phyloP scores from a whole-genome alignment of 2,113 vertebrate species.

The Cichladusa arquata region DNA sequence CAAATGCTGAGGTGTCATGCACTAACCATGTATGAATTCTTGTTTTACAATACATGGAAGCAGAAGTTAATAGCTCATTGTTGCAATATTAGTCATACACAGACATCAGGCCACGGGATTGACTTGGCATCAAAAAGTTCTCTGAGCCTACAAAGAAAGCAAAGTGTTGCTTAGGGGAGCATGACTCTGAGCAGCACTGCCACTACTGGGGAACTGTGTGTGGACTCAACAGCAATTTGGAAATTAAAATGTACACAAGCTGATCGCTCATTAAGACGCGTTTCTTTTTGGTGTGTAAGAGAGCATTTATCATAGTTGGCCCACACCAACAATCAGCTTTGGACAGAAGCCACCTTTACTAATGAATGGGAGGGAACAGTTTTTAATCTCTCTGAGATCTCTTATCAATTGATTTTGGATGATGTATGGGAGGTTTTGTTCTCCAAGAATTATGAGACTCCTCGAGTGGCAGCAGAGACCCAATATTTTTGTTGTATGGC shows the following conservation, averaged over 20 bases:
- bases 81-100: neutral
- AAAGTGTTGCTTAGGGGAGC: neutral
- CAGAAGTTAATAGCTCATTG: neutral
- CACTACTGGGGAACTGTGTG: neutral
- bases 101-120: neutral
- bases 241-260: slow-evolving; percentile 52
- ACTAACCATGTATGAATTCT: neutral
- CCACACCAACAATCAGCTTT: slow-evolving; percentile 41
- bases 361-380: slow-evolving; percentile 55
- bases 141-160: neutral
- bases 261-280: slow-evolving; percentile 34
- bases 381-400: slow-evolving; percentile 63
- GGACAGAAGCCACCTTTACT: slow-evolving; percentile 52
- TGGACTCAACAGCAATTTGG: neutral
- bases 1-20: neutral
- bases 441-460: slow-evolving; percentile 41
- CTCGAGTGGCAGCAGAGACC: slow-evolving; percentile 26
- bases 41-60: neutral
- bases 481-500: slow-evolving; percentile 13
- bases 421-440: slow-evolving; percentile 63
- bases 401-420: slow-evolving; percentile 65
- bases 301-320: slow-evolving; percentile 60
- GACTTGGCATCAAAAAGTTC: neutral
- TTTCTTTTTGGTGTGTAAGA: slow-evolving; percentile 26
- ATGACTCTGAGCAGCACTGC: neutral